These are phyloP conservation scores for Lucinisca nassula DNA, from an alignment of 2,888 invertebrate genomes.

Conservation along the genomic window DNA sequence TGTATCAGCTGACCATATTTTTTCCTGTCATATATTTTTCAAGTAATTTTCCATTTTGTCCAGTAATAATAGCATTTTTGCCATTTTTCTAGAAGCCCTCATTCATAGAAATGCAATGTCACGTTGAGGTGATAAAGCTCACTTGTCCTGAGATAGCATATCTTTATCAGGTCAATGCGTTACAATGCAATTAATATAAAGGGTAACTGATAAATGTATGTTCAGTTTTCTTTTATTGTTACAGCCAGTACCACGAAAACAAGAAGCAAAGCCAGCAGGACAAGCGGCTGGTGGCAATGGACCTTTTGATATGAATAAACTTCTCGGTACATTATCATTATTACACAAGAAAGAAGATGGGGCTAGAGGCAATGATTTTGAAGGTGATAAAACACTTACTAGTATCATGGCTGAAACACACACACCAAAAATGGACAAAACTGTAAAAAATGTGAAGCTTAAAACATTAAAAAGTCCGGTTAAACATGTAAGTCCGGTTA, in stretches of 20 bases:
- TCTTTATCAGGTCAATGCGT: no score
- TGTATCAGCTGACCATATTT: no score
- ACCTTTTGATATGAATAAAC: constrained; percentile 46
- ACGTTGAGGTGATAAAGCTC: no score
- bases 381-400: neutral
- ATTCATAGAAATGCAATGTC: no score
- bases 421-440: constrained; percentile 22
- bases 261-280: neutral
- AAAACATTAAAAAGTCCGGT: neutral
- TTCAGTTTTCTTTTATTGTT: neutral
- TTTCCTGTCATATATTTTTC: no score
- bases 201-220: no score
- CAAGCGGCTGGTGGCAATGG: neutral
- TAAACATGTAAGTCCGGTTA: neutral
- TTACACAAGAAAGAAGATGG: constrained; percentile 25
- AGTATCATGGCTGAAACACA: constrained; percentile 42
- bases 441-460: constrained; percentile 47
- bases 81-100: no score
- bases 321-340: constrained; percentile 61
- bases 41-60: no score
- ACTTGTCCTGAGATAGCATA: no score
- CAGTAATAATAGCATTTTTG: no score
- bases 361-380: neutral
- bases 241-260: neutral
- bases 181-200: no score